These are phyloP conservation scores for Hirtodrosophila histrioides DNA, from an alignment of 2,888 invertebrate genomes.

Conservation along the genomic window DNA sequence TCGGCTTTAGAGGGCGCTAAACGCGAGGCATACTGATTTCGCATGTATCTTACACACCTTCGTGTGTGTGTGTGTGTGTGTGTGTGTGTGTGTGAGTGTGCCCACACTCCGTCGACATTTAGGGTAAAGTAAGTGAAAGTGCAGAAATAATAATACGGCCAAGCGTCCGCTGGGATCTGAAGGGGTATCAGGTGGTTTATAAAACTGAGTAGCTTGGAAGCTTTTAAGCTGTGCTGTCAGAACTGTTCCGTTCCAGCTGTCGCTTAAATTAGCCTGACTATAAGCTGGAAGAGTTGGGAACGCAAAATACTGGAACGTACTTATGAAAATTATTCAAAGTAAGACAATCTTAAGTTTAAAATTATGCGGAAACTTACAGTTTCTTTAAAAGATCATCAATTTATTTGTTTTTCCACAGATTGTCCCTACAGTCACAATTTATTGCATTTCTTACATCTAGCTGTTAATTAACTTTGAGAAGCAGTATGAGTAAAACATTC, in stretches of 20 bases:
- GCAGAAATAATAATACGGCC: constrained; percentile 49
- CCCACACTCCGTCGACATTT: constrained; percentile 38
- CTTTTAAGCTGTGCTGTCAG: neutral
- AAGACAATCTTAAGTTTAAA: no score
- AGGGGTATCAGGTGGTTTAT: constrained; percentile 6
- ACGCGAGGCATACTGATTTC: constrained; percentile 27
- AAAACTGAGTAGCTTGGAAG: no score
- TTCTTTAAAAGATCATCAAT: no score
- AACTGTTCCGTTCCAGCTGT: neutral
- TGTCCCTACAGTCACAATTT: no score
- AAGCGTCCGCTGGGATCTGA: constrained; percentile 3
- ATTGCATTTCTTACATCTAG: no score
- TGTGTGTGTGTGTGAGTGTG: constrained; percentile 7
- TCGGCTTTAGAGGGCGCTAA: constrained; percentile 49
- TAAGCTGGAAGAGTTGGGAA: no score
- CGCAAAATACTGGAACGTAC: no score
- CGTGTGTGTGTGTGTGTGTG: neutral
- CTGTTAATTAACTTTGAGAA: neutral
- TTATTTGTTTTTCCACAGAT: no score
- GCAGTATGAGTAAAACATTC: constrained; percentile 6
- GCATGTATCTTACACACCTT: constrained; percentile 17
- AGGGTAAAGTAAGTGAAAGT: constrained; percentile 77
- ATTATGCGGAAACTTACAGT: no score
- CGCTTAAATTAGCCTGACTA: no score
- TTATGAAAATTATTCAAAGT: no score